These are phyloP conservation scores for Tupaia tana DNA, from an alignment of 2,113 vertebrate species.

Conservation along the genomic window DNA sequence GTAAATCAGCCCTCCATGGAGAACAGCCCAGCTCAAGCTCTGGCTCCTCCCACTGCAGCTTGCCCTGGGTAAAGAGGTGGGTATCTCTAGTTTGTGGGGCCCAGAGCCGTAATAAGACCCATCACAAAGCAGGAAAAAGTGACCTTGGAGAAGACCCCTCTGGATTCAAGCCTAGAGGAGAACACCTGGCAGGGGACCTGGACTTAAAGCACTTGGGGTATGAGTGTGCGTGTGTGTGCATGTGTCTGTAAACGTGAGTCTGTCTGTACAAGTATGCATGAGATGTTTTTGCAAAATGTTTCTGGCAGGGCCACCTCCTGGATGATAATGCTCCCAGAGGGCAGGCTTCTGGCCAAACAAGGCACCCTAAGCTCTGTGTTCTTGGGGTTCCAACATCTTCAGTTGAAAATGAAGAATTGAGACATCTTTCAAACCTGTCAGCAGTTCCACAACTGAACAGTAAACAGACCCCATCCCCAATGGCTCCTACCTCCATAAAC, in stretches of 20 bases:
- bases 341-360: neutral
- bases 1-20: accelerated
- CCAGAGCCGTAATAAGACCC: too few species aligned
- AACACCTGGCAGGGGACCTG: accelerated
- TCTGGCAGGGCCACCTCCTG: neutral
- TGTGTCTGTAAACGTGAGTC: neutral
- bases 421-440: accelerated
- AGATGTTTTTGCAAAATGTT: neutral
- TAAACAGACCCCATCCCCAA: neutral
- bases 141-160: neutral
- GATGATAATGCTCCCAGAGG: accelerated
- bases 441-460: neutral
- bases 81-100: accelerated
- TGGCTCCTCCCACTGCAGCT: neutral
- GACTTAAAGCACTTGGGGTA: neutral
- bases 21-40: neutral
- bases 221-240: too few species aligned
- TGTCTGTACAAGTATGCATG: neutral
- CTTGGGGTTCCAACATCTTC: neutral
- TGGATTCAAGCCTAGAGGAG: neutral
- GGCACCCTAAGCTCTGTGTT: neutral
- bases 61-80: accelerated
- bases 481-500: neutral
- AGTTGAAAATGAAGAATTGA: neutral
- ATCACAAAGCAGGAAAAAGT: neutral